Evolutionary conservation across 2,888 invertebrate genomes (phyloP), one percentile per base, ranked within the genome.

Genomic region (Syrphus vitripennis): DNA sequence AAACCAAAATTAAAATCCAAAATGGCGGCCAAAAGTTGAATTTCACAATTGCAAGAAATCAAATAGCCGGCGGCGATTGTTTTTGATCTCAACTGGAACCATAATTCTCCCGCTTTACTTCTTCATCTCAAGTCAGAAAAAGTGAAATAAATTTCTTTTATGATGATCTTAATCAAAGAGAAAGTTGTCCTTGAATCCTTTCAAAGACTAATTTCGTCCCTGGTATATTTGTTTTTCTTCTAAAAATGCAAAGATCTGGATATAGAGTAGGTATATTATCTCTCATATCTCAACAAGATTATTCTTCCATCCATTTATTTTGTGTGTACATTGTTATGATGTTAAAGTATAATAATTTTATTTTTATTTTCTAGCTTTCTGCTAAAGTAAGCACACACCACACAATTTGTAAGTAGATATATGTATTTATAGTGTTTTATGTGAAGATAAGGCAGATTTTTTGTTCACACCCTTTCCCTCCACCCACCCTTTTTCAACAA

Each of bases 251-350:
- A 37, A 21, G 12, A 19, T 29, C 34, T 82, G 48, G 26, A 29
- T 42, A 69, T n/a, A 42, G n/a, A n/a, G 12, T 42, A 7, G 12
- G 14, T 21, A 21, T 61, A 21, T 37, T 14, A 34, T 69, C 67
- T 61, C 69, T 37, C 69, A 69, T n/a, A n/a, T 74, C 72, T 50
- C 40, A 71, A 76, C 45, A 9, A 34, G 31, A 61, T 63, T 75
- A 29, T 31, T 55, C 45, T 42, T 37, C 16, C 14, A 26, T 48
- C 45, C 37, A 57, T 37, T 76, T 29, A 57, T 59, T 70, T 63
- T 75, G 53, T 70, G 19, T 26, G 24, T 21, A 34, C n/a, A n/a
- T n/a, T n/a, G 31, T 31, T n/a, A 31, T 63, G 55, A 31, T 63
- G 55, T 57, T 71, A 42, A 48, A 16, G 45, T 45, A 19, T 74